A percentile compares a stretch with the other conserved stretches of the same genome.
These are phyloP conservation scores for Acronicta psi DNA, from an alignment of 2,888 invertebrate genomes.

Conservation along the genomic window DNA sequence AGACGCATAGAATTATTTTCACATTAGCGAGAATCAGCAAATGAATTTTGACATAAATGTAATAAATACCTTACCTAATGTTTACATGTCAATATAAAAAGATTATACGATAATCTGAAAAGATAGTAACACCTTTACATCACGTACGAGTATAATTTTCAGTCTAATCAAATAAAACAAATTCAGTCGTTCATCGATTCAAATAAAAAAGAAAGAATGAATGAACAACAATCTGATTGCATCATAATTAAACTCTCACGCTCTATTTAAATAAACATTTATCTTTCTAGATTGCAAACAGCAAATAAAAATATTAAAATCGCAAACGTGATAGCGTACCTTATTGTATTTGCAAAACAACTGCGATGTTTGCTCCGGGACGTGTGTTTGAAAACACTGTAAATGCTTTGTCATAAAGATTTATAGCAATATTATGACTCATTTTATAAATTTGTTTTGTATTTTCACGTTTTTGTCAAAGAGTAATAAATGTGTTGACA, in stretches of 20 bases:
- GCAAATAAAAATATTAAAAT: constrained; percentile 21
- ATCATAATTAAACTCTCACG: neutral
- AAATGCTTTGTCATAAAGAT: constrained; percentile 34
- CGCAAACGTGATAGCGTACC: constrained; percentile 18
- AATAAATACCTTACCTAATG: too few species aligned
- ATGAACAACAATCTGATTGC: neutral
- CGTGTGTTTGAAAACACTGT: constrained; percentile 43
- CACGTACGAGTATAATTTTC: too few species aligned
- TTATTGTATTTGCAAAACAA: constrained; percentile 47
- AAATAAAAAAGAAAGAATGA: too few species aligned
- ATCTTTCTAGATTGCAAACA: neutral
- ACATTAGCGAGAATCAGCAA: too few species aligned
- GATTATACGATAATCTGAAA: too few species aligned
- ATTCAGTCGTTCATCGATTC: too few species aligned
- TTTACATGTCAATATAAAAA: too few species aligned
- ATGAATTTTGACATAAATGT: too few species aligned
- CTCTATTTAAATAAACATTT: constrained; percentile 5
- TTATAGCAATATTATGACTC: constrained; percentile 31
- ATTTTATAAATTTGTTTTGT: constrained; percentile 30
- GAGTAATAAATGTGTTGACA: constrained; percentile 5
- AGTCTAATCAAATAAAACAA: too few species aligned
- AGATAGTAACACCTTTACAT: too few species aligned
- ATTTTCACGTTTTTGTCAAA: constrained; percentile 15
- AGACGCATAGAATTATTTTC: too few species aligned
- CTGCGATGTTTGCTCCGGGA: constrained; percentile 42